Conservation (phyloP, 2,888 invertebrate species). For the Drosophila pseudotakahashii region DNA sequence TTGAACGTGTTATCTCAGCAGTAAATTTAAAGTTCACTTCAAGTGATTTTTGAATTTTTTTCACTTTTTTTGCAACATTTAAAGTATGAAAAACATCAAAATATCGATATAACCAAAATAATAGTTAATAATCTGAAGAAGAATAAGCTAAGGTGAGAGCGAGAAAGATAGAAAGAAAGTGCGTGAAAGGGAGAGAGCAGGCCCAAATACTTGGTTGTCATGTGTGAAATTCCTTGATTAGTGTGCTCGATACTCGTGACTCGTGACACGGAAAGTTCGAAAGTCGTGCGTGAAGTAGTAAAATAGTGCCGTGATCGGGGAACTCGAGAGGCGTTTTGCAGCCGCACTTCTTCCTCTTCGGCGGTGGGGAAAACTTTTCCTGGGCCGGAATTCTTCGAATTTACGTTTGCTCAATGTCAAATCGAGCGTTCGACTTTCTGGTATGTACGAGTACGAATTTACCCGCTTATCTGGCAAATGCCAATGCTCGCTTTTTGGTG, state of each 20-base stretch:
- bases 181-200: constrained; percentile 5
- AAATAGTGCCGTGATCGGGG: constrained; percentile 19
- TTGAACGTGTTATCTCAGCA: constrained; percentile 18
- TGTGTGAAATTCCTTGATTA: constrained; percentile 70
- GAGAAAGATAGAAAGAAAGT: neutral
- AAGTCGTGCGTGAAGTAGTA: constrained; percentile 29
- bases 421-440: constrained; percentile 72
- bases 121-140: neutral
- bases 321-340: constrained; percentile 12
- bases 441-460: constrained; percentile 57
- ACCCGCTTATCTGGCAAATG: constrained; percentile 55
- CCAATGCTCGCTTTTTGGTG: constrained; percentile 46
- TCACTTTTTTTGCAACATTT: constrained; percentile 25
- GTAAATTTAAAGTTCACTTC: constrained; percentile 1
- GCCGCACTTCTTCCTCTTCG: constrained; percentile 12
- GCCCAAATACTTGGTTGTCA: constrained; percentile 66
- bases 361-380: constrained; percentile 30
- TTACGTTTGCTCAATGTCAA: constrained; percentile 78
- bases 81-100: constrained; percentile 4
- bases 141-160: neutral
- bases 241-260: constrained; percentile 17
- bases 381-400: constrained; percentile 68
- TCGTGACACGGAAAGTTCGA: constrained; percentile 31
- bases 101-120: neutral
- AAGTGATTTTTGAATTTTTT: constrained; percentile 27